Evolutionary conservation across 2,113 vertebrate species (phyloP).

Genomic region (Rhegmatorhina hoffmannsi): DNA sequence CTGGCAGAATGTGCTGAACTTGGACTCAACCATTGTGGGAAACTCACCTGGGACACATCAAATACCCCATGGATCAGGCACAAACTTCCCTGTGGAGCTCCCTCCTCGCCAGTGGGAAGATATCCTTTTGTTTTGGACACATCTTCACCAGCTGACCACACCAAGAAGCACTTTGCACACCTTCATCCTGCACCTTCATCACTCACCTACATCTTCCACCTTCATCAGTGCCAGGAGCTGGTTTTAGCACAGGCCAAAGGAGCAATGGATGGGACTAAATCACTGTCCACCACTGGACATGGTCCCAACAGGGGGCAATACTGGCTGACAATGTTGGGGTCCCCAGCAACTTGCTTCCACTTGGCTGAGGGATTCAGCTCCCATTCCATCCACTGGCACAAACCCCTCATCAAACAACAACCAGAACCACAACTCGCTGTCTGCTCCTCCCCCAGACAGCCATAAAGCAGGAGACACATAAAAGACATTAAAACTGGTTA

Average conservation of each 20-base stretch:
- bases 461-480: neutral
- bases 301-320: too few relatives aligned
- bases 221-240: neutral
- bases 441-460: neutral
- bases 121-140: neutral
- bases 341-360: neutral
- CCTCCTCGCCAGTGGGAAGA: neutral
- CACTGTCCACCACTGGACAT: neutral
- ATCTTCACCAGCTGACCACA: neutral
- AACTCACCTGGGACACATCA: neutral
- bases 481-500: neutral
- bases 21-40: accelerated
- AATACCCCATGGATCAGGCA: accelerated
- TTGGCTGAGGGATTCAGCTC: neutral
- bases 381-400: neutral
- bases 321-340: neutral
- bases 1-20: accelerated
- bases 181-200: neutral
- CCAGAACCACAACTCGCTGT: neutral
- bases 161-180: neutral
- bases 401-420: neutral
- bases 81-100: neutral
- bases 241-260: neutral
- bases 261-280: neutral
- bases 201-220: neutral